A percentile compares a stretch with the other conserved stretches of the same genome.
Evolutionary conservation across 2,113 vertebrate genomes (phyloP).

Genomic region (Alexandromys fortis): DNA sequence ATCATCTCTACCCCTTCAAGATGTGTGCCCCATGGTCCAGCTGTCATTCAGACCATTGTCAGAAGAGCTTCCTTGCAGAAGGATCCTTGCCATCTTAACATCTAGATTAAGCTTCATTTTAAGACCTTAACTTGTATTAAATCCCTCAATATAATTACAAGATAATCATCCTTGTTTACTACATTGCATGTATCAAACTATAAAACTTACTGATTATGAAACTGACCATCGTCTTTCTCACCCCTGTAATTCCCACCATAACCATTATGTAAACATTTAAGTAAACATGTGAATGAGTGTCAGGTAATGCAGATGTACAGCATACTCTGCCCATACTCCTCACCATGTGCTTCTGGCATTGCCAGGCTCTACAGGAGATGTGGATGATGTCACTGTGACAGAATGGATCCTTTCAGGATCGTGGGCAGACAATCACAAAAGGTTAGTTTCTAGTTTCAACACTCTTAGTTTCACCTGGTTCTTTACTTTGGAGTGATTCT

Average conservation of each 20-base stretch:
- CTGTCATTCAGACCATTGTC: background rate
- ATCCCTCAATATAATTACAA: background rate
- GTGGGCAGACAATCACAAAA: background rate
- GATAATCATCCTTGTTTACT: background rate
- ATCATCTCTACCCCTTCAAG: background rate
- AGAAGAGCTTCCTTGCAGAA: background rate
- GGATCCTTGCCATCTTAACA: rapidly evolving
- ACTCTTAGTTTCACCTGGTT: background rate
- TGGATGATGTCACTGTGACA: background rate
- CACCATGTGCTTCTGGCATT: background rate
- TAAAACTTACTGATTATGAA: background rate
- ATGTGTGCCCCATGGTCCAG: background rate
- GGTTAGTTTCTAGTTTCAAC: background rate
- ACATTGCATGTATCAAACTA: background rate
- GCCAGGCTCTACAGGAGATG: rapidly evolving
- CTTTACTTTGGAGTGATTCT: background rate
- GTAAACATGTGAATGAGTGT: background rate
- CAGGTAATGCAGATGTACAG: background rate
- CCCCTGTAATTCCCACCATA: background rate
- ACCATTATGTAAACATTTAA: background rate
- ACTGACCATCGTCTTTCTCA: background rate
- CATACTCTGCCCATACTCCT: rapidly evolving
- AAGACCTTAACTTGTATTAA: background rate
- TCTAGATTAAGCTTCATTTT: background rate
- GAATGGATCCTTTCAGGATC: background rate